Evolutionary conservation across 2,113 vertebrate species (phyloP).

Genomic region (Hippocampus mohnikei): DNA sequence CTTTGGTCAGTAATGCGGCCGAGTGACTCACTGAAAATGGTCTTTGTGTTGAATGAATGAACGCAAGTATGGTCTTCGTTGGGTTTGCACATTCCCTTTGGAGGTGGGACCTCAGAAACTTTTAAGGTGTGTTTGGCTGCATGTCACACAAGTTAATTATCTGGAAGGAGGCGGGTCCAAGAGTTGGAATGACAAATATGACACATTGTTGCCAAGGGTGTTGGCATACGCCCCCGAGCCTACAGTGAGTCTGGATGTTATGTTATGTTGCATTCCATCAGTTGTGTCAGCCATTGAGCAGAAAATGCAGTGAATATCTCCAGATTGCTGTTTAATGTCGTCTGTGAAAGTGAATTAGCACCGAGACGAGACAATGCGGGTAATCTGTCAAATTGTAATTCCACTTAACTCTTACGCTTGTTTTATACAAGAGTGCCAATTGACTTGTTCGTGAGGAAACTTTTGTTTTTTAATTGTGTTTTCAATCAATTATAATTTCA

Average conservation of each 20-base stretch:
- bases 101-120: constrained; percentile 37
- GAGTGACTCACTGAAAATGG: constrained; percentile 1
- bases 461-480: no score
- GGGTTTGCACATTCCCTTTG: constrained; percentile 45
- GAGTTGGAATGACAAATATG: constrained; percentile 42
- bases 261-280: background rate
- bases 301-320: background rate
- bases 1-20: background rate
- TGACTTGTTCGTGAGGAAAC: no score
- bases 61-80: constrained; percentile 8
- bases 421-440: no score
- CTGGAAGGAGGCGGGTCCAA: constrained; percentile 17
- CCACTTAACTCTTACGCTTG: no score
- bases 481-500: no score
- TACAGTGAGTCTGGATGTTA: background rate
- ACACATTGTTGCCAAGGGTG: constrained; percentile 30
- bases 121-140: constrained; percentile 54
- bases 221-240: background rate
- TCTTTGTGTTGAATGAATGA: constrained; percentile 16
- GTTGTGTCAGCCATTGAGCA: background rate
- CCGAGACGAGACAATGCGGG: background rate
- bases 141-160: constrained; percentile 23
- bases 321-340: background rate
- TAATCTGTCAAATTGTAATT: background rate
- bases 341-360: background rate